Evolutionary conservation across 2,888 invertebrate genomes (phyloP).

Genomic region (Lomographa bimaculata): DNA sequence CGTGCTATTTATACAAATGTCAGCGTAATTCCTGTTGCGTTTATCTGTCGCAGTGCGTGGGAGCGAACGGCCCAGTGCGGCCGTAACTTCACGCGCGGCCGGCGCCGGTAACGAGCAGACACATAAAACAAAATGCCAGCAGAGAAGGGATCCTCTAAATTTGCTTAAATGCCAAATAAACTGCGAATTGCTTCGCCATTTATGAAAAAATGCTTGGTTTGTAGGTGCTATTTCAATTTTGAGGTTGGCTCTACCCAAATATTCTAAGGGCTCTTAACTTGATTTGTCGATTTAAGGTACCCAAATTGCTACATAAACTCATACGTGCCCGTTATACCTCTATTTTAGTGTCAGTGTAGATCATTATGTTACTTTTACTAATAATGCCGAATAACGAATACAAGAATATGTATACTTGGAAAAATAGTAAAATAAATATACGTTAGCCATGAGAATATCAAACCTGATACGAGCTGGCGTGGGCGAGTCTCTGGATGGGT

Average conservation of each 20-base stretch:
- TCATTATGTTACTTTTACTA: too few species aligned
- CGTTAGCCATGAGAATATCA: too few species aligned
- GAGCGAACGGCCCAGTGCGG: slow-evolving; percentile 61
- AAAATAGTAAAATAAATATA: too few species aligned
- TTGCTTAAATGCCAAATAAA: slow-evolving; percentile 81
- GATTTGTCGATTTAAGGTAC: slow-evolving; percentile 15
- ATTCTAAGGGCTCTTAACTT: slow-evolving; percentile 20
- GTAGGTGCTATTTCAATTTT: slow-evolving; percentile 36
- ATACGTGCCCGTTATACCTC: slow-evolving; percentile 1
- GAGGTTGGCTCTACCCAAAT: slow-evolving; percentile 20
- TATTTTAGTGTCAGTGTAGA: too few species aligned
- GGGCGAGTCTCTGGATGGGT: too few species aligned
- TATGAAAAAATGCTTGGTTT: slow-evolving; percentile 63
- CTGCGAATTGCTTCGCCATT: slow-evolving; percentile 79
- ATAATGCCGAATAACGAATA: too few species aligned
- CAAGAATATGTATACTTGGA: too few species aligned
- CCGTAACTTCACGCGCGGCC: slow-evolving; percentile 81
- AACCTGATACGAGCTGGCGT: too few species aligned
- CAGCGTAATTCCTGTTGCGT: slow-evolving; percentile 27
- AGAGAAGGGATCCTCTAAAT: slow-evolving; percentile 75
- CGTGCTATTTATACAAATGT: too few species aligned
- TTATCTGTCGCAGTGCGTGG: slow-evolving; percentile 30
- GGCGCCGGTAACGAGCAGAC: slow-evolving; percentile 79
- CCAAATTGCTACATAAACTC: slow-evolving; percentile 11
- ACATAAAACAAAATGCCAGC: slow-evolving; percentile 83